A percentile compares a stretch with the other conserved stretches of the same genome.
These are phyloP conservation scores for Xestia ashworthii DNA, from an alignment of 2,888 invertebrate genomes.

Conservation along the genomic window DNA sequence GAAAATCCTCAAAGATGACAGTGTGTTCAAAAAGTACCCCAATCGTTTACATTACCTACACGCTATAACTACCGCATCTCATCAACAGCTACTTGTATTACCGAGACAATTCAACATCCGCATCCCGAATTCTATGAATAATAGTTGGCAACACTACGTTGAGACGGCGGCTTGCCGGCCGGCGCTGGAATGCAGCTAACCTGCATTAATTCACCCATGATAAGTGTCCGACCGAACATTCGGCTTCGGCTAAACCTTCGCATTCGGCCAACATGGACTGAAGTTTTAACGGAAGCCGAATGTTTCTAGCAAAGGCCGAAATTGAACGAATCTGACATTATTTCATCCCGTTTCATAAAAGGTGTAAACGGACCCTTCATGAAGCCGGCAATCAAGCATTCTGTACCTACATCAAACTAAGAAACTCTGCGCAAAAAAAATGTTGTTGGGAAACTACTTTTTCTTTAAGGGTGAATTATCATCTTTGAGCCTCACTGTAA, in stretches of 20 bases:
- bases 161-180: conserved; percentile 68
- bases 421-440: too few species aligned
- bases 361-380: too few species aligned
- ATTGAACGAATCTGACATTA: not conserved
- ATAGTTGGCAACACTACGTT: conserved; percentile 54
- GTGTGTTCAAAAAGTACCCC: not conserved
- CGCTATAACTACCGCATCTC: not conserved
- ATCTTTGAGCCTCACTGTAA: too few species aligned
- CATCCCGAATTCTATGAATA: conserved; percentile 50
- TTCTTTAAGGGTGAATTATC: too few species aligned
- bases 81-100: conserved; percentile 20
- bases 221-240: conserved; percentile 39
- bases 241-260: not conserved
- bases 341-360: not conserved
- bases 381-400: too few species aligned
- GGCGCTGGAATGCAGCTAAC: conserved; percentile 75
- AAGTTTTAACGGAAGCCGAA: not conserved
- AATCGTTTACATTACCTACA: conserved; percentile 20
- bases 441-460: too few species aligned
- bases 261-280: not conserved
- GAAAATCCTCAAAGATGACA: conserved; percentile 3
- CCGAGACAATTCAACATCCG: conserved; percentile 32
- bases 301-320: not conserved
- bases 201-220: conserved; percentile 74
- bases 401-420: too few species aligned